phyloP scores from a whole-genome alignment of 2,797 vertebrate genomes.

The Chelmon rostratus region DNA sequence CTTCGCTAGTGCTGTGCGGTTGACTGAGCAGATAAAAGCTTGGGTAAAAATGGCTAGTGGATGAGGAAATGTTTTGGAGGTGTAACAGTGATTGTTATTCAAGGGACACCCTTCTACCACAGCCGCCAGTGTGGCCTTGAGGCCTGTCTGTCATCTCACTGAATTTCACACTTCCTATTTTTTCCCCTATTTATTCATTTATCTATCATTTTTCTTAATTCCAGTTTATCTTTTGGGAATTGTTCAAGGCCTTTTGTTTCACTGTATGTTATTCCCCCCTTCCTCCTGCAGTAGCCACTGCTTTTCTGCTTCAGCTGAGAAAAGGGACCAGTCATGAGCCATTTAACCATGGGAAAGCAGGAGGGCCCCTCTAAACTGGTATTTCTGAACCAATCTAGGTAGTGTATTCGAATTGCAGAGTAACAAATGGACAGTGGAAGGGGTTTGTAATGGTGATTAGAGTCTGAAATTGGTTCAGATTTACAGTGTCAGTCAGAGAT shows the following conservation, averaged over 20 bases:
- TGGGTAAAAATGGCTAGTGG: constrained; percentile 86
- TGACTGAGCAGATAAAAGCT: constrained; percentile 89
- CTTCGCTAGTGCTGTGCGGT: constrained; percentile 84
- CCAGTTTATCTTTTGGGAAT: constrained; percentile 84
- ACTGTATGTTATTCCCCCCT: constrained; percentile 57
- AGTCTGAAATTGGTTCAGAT: constrained; percentile 99
- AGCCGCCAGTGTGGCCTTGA: constrained; percentile 82
- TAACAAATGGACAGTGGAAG: constrained; percentile 98
- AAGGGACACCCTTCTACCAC: constrained; percentile 83
- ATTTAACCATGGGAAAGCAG: constrained; percentile 89
- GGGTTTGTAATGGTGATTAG: constrained; percentile 99
- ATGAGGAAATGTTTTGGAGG: constrained; percentile 89
- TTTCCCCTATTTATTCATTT: constrained; percentile 82
- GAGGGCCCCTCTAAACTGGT: constrained; percentile 89
- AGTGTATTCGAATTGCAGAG: constrained; percentile 93
- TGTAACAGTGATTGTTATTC: constrained; percentile 90
- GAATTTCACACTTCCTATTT: constrained; percentile 82
- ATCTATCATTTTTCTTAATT: constrained; percentile 83
- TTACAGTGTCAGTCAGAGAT: constrained; percentile 99
- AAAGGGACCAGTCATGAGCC: constrained; percentile 89
- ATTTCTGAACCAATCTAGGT: constrained; percentile 92
- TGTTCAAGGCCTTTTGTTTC: constrained; percentile 83
- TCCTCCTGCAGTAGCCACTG: constrained; percentile 55
- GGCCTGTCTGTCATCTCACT: constrained; percentile 83
- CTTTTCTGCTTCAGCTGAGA: constrained; percentile 78